A percentile compares a stretch with the other conserved stretches of the same genome.
phyloP scores from a whole-genome alignment of 2,797 vertebrate genomes.

The Myotis myotis region DNA sequence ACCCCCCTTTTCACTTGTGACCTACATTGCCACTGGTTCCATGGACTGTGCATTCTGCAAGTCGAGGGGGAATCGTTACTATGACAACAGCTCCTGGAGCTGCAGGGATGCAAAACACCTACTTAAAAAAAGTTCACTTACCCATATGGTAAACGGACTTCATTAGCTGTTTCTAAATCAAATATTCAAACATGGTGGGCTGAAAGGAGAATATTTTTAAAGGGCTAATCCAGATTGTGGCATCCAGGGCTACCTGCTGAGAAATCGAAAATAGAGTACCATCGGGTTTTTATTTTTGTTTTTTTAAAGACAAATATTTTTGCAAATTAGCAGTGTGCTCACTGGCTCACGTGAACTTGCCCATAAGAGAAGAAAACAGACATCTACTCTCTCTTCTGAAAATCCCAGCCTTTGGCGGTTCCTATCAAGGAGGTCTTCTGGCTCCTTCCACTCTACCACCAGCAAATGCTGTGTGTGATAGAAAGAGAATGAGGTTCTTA shows the following conservation, averaged over 20 bases:
- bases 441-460: background rate
- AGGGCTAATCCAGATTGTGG: slow-evolving; percentile 38
- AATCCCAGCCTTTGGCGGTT: background rate
- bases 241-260: background rate
- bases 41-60: slow-evolving; percentile 54
- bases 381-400: background rate
- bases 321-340: background rate
- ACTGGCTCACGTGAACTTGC: background rate
- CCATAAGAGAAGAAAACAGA: background rate
- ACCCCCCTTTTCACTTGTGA: slow-evolving; percentile 62
- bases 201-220: slow-evolving; percentile 33
- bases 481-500: background rate
- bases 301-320: slow-evolving; percentile 3
- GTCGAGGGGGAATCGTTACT: slow-evolving; percentile 65
- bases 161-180: slow-evolving; percentile 63
- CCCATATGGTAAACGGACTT: slow-evolving; percentile 74
- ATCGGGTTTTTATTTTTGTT: background rate
- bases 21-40: slow-evolving; percentile 55
- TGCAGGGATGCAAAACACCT: slow-evolving; percentile 68
- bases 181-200: slow-evolving; percentile 58
- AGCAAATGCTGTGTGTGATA: background rate
- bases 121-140: slow-evolving; percentile 74
- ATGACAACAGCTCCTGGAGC: slow-evolving; percentile 72
- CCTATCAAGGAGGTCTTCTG: background rate
- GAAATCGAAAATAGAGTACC: background rate